phyloP scores from a whole-genome alignment of 2,797 vertebrate species.

The Peromyscus melanophrys region DNA sequence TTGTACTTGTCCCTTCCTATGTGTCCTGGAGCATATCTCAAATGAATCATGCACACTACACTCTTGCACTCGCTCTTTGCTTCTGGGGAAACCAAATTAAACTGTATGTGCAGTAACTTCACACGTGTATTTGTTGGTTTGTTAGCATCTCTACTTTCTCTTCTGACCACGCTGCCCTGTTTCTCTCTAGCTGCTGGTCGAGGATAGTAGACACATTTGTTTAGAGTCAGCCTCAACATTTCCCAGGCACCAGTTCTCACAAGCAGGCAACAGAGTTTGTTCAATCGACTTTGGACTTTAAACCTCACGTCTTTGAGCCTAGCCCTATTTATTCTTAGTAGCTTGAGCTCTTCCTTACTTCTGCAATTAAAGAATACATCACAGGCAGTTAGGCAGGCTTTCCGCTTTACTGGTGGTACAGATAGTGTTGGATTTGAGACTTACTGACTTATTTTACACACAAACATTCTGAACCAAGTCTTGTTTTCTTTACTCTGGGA shows the following conservation, averaged over 20 bases:
- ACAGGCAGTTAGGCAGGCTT: slow-evolving; percentile 58
- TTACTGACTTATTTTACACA: neutral
- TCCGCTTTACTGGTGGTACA: slow-evolving; percentile 19
- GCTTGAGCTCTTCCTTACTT: slow-evolving; percentile 33
- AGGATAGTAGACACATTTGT: neutral
- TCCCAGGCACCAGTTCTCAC: slow-evolving; percentile 4
- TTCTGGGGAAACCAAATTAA: neutral
- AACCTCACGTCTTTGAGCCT: slow-evolving; percentile 37
- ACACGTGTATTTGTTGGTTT: neutral
- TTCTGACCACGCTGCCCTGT: neutral
- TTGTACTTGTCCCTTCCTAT: too few species aligned
- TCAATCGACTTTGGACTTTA: slow-evolving; percentile 57
- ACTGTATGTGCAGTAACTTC: neutral
- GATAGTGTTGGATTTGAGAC: slow-evolving; percentile 45
- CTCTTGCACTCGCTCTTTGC: neutral
- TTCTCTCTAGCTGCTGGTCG: neutral
- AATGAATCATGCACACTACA: neutral
- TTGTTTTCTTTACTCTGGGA: slow-evolving; percentile 27
- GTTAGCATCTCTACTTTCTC: neutral
- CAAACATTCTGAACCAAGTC: slow-evolving; percentile 35
- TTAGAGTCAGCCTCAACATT: neutral
- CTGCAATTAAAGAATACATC: neutral
- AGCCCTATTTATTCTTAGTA: slow-evolving; percentile 59
- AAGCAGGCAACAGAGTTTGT: slow-evolving; percentile 45
- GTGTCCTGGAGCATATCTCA: neutral